Conservation (phyloP, 2,888 invertebrate genomes). For the Drosophila anomalipes region DNA sequence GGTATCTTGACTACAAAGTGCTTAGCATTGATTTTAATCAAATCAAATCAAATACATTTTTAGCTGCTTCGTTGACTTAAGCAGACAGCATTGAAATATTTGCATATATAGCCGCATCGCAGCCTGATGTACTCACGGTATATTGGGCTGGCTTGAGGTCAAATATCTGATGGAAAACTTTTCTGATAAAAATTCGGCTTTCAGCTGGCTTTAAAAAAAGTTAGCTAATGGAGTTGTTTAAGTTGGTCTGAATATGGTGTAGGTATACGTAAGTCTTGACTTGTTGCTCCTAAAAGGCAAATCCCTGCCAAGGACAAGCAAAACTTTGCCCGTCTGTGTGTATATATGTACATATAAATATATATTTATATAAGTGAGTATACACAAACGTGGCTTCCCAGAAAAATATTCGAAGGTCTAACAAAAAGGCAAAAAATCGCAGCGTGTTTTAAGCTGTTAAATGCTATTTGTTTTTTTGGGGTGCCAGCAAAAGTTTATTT, state of each 20-base stretch:
- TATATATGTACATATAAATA: neutral
- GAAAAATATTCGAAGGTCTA: constrained; percentile 17
- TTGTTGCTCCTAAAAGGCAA: constrained; percentile 18
- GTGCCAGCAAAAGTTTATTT: constrained; percentile 53
- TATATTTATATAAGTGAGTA: constrained; percentile 1
- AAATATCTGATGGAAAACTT: constrained; percentile 13
- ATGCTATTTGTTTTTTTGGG: constrained; percentile 14
- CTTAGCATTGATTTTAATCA: constrained; percentile 33
- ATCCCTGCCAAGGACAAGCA: constrained; percentile 21
- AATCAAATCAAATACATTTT: constrained; percentile 40
- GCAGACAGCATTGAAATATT: neutral
- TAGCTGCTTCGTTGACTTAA: constrained; percentile 36
- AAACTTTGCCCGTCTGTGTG: constrained; percentile 15
- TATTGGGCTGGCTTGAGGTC: neutral
- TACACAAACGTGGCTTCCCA: neutral
- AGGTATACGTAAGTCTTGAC: constrained; percentile 16
- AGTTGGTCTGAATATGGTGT: constrained; percentile 13
- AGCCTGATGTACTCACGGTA: constrained; percentile 5
- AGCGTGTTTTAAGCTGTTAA: constrained; percentile 55
- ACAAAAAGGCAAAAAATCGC: constrained; percentile 28
- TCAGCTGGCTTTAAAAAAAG: constrained; percentile 12
- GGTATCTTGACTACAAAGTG: constrained; percentile 17
- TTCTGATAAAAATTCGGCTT: neutral
- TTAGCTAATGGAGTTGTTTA: constrained; percentile 12
- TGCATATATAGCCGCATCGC: constrained; percentile 5